Evolutionary conservation across 2,797 vertebrate genomes (phyloP).

Genomic region (Poliocrania exsul): DNA sequence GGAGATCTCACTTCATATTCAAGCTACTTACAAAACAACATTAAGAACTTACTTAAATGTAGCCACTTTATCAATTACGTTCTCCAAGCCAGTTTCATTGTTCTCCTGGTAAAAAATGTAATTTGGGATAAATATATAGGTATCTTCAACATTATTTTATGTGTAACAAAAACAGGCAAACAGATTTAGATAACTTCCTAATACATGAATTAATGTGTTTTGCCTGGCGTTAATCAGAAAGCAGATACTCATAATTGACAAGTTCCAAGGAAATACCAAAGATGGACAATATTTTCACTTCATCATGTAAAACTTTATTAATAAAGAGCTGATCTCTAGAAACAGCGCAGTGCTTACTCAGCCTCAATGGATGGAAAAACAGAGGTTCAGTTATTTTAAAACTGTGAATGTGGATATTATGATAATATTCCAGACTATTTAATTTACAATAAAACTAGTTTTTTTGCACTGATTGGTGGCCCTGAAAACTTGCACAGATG

Average conservation of each 20-base stretch:
- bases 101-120: constrained; percentile 86
- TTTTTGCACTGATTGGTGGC: background rate
- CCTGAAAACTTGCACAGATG: background rate
- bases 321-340: background rate
- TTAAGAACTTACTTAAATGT: constrained; percentile 90
- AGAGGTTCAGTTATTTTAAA: background rate
- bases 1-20: background rate
- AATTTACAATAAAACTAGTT: background rate
- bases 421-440: background rate
- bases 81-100: constrained; percentile 95
- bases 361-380: accelerated
- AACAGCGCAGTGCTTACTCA: background rate
- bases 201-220: background rate
- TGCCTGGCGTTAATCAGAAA: background rate
- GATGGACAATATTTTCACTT: background rate
- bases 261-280: background rate
- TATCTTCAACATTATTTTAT: background rate
- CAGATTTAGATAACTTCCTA: background rate
- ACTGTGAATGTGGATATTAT: background rate
- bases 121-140: constrained; percentile 21
- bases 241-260: background rate
- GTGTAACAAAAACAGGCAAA: background rate
- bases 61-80: constrained; percentile 93
- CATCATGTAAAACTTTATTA: background rate
- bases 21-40: background rate